Evolutionary conservation across 1,140 invertebrate genomes (phyloP).

Genomic region (Uloborus diversus): DNA sequence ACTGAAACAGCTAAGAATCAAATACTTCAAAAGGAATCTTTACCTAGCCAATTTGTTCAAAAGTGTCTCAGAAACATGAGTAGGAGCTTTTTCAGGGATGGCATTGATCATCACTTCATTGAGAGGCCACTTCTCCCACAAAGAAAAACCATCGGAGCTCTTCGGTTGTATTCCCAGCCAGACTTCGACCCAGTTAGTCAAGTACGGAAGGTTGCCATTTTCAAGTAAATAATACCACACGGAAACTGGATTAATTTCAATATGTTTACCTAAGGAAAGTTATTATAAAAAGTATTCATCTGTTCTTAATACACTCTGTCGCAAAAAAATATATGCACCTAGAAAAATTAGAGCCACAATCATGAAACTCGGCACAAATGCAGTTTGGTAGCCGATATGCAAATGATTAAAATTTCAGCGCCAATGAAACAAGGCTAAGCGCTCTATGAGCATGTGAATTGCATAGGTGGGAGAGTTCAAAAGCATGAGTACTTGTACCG

Average conservation of each 20-base stretch:
- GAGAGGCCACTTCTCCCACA: slow-evolving; percentile 15
- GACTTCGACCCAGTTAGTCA: slow-evolving; percentile 34
- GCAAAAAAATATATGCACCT: no score
- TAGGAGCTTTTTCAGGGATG: slow-evolving; percentile 9
- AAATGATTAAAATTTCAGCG: no score
- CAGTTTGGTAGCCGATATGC: no score
- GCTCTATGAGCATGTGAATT: no score
- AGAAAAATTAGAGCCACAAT: no score
- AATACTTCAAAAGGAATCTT: not conserved
- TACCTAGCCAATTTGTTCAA: slow-evolving; percentile 42
- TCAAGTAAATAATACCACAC: slow-evolving; percentile 47
- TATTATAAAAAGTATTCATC: no score
- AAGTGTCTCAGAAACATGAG: slow-evolving; percentile 20
- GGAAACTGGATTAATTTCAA: not conserved
- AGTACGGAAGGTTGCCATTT: slow-evolving; percentile 22
- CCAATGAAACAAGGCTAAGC: no score
- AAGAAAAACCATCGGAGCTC: not conserved
- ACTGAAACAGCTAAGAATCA: no score
- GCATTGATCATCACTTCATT: slow-evolving; percentile 38
- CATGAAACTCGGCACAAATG: no score
- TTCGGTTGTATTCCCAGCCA: slow-evolving; percentile 18
- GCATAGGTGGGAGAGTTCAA: no score
- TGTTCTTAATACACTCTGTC: no score
- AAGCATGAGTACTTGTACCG: no score
- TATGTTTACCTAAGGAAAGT: not conserved